Base-by-base conservation (phyloP, 1,140 invertebrate genomes). In the Eurosta solidaginis region DNA sequence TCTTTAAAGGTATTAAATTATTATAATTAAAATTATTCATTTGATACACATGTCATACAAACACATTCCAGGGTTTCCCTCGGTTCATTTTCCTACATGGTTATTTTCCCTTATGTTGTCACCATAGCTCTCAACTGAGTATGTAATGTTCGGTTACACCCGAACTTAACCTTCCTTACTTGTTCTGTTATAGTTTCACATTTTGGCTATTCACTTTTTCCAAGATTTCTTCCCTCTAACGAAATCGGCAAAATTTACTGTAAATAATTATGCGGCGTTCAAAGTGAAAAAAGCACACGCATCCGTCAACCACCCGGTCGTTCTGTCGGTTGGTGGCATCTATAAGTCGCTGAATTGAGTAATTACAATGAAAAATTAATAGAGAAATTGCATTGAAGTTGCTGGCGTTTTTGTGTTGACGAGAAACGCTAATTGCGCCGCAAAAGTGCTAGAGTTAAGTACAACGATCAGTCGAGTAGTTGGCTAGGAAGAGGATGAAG, bases 301-400 rank as follows among this genome's bases (percentile, higher is more conserved):
- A 5, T 5, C 49, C 50, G 50, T 54, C 27, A 63, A 22, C 54
- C 47, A 5, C 10, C 47, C 17, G n/a, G 17, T 0, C 47, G 49
- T n/a, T 4, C 59, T 20, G 20, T n/a, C n/a, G n/a, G n/a, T n/a
- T 12, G 33, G 59, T 40, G 17, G 59, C 59, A 33, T 68, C 59
- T 68, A 68, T 68, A 68, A 68, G 59, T 68, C 59, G 59, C 59
- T 68, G 59, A 68, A 68, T 68, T 68, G 59, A 68, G 59, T 68
- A 68, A 68, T 68, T 68, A 40, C 59, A 68, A 40, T 68, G 59
- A 33, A 68, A 68, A 68, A 68, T 68, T 29, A 68, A 68, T 68
- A 40, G 59, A 68, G 59, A 68, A 68, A 68, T 68, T 68, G 59
- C 59, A 68, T 68, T 68, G 59, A 68, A 68, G 59, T 68, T n/a